Conservation (phyloP, 2,113 vertebrate genomes). For the Daboia siamensis region DNA sequence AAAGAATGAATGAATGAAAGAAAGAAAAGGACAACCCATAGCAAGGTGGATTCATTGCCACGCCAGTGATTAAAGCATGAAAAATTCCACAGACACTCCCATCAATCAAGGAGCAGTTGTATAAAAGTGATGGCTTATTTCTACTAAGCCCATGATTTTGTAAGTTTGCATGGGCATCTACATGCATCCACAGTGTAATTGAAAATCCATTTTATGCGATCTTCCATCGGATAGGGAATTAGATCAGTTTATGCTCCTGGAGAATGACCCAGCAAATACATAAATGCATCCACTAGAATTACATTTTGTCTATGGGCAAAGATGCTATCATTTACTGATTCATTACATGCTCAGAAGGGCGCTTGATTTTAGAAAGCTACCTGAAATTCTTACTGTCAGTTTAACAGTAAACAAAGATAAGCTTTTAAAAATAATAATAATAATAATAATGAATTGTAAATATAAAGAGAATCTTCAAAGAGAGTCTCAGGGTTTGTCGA, state of each 20-base stretch:
- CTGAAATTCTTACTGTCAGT: constrained; percentile 56
- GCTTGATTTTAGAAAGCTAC: constrained; percentile 63
- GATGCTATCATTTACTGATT: constrained; percentile 66
- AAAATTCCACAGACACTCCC: constrained; percentile 23
- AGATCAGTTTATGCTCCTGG: constrained; percentile 61
- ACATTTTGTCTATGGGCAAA: constrained; percentile 48
- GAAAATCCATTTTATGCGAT: constrained; percentile 58
- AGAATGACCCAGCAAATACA: constrained; percentile 36
- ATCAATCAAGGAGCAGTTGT: background rate
- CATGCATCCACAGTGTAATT: constrained; percentile 51
- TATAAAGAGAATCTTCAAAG: background rate
- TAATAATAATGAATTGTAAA: background rate
- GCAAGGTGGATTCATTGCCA: background rate
- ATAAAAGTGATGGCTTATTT: constrained; percentile 24
- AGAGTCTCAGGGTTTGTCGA: background rate
- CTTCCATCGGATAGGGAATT: constrained; percentile 64
- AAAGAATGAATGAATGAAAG: background rate
- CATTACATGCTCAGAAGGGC: constrained; percentile 64
- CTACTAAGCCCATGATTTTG: background rate
- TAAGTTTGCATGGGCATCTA: constrained; percentile 42
- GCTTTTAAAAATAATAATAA: constrained; percentile 16
- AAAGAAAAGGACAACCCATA: background rate
- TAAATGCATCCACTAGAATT: constrained; percentile 46
- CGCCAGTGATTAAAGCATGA: background rate
- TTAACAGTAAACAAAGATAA: constrained; percentile 50